Conservation (phyloP, 2,113 vertebrate species). For the Burhinus oedicnemus region DNA sequence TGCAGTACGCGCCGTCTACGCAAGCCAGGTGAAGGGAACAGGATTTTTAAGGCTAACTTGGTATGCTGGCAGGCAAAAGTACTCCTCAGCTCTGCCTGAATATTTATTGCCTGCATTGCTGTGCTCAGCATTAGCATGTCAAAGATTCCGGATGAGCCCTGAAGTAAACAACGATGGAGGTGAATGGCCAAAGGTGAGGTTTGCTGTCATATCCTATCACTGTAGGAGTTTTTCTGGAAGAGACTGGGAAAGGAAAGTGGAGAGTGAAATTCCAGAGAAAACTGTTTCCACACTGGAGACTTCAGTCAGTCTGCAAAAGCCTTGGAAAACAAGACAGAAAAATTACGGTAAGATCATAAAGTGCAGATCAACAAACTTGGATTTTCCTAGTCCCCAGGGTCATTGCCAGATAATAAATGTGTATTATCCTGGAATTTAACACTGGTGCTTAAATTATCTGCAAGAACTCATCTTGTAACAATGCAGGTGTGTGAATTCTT, state of each 20-base stretch:
- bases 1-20: not conserved
- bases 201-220: not conserved
- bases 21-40: not conserved
- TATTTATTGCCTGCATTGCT: not conserved
- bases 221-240: not conserved
- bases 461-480: not conserved
- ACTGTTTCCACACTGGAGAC: not conserved
- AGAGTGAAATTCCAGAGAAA: not conserved
- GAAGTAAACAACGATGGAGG: not conserved
- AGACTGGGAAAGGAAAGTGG: not conserved
- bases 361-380: not conserved
- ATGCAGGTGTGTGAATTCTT: conserved; percentile 19
- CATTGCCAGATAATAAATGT: not conserved
- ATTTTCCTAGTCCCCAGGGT: not conserved
- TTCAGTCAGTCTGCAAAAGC: not conserved
- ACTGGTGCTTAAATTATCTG: not conserved
- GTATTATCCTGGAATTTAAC: not conserved
- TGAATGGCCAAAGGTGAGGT: not conserved
- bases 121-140: not conserved
- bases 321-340: conserved; percentile 1
- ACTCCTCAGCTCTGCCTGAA: not conserved
- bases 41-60: not conserved
- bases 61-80: not conserved
- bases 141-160: not conserved
- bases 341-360: not conserved